Conservation (phyloP, 92 coral and sea anemone genomes). For the Desmophyllum pertusum region DNA sequence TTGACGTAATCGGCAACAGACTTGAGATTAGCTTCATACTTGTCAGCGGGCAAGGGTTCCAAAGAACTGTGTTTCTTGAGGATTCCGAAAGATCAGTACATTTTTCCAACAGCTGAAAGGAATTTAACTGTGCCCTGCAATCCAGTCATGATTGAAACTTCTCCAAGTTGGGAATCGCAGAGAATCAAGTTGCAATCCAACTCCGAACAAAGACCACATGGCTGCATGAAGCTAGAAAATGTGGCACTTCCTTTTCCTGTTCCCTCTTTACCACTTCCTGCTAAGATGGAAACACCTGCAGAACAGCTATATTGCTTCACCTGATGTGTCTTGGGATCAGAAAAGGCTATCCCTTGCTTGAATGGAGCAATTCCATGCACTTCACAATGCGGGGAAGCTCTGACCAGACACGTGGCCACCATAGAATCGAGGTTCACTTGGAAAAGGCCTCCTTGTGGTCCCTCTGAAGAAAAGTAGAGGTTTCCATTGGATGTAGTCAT, state of each 20-base stretch:
- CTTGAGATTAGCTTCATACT: slow-evolving; percentile 44
- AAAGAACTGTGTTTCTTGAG: slow-evolving; percentile 43
- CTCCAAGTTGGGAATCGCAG: slow-evolving; percentile 61
- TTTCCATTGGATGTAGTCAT: slow-evolving; percentile 36
- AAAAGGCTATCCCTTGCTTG: slow-evolving; percentile 48
- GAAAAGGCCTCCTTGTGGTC: slow-evolving; percentile 60
- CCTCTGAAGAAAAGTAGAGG: slow-evolving; percentile 60
- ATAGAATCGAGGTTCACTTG: slow-evolving; percentile 39
- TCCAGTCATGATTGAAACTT: slow-evolving; percentile 49
- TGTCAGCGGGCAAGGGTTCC: slow-evolving; percentile 37
- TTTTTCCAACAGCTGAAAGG: slow-evolving; percentile 53
- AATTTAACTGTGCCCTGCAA: slow-evolving; percentile 49
- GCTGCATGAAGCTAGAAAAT: slow-evolving; percentile 16
- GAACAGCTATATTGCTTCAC: slow-evolving; percentile 53
- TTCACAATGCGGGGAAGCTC: slow-evolving; percentile 30
- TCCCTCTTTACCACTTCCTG: slow-evolving; percentile 53
- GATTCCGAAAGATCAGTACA: slow-evolving; percentile 55
- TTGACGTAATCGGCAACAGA: slow-evolving; percentile 51
- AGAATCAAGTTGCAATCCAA: slow-evolving; percentile 54
- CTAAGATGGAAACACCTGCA: slow-evolving; percentile 51
- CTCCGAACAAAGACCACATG: slow-evolving; percentile 53
- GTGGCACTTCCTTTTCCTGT: slow-evolving; percentile 21
- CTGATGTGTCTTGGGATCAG: slow-evolving; percentile 53
- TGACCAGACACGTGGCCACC: slow-evolving; percentile 23
- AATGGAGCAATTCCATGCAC: slow-evolving; percentile 64